phyloP scores from a whole-genome alignment of 2,888 invertebrate species.

The Ethmia dodecea region DNA sequence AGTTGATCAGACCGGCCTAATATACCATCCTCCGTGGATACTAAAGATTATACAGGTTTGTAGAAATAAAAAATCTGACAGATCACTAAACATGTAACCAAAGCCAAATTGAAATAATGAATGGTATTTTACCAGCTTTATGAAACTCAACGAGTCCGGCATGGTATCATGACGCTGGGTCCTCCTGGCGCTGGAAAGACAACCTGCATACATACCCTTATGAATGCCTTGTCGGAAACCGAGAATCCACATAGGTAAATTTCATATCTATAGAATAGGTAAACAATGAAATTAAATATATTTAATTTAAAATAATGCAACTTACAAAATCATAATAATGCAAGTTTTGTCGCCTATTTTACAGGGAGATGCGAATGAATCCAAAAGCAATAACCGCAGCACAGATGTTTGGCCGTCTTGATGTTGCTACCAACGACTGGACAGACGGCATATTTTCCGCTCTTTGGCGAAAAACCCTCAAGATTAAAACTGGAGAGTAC shows the following conservation, averaged over 20 bases:
- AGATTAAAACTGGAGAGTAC: slow-evolving; percentile 90
- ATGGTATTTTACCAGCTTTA: slow-evolving; percentile 81
- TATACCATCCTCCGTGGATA: slow-evolving; percentile 97
- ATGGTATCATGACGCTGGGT: slow-evolving; percentile 97
- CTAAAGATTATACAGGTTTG: slow-evolving; percentile 92
- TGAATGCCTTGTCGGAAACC: slow-evolving; percentile 92
- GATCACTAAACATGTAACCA: too few species aligned
- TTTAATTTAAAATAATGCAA: too few species aligned
- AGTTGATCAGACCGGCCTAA: slow-evolving; percentile 86
- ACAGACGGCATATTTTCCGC: slow-evolving; percentile 99
- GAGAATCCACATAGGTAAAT: slow-evolving; percentile 90
- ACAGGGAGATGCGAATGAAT: slow-evolving; percentile 97
- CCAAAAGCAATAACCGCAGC: slow-evolving; percentile 98
- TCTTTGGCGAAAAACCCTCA: slow-evolving; percentile 95
- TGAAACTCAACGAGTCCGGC: slow-evolving; percentile 96
- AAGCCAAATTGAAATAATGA: too few species aligned
- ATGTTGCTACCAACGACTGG: slow-evolving; percentile 99
- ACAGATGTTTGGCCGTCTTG: slow-evolving; percentile 97
- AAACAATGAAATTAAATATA: too few species aligned
- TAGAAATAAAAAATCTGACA: background rate
- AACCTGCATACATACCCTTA: slow-evolving; percentile 91
- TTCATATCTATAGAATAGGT: too few species aligned
- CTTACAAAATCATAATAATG: too few species aligned
- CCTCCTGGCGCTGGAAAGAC: slow-evolving; percentile 98
- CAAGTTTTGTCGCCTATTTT: too few species aligned